These are phyloP conservation scores for Brachystomella parvula DNA, from an alignment of 1,140 invertebrate species.

Conservation along the genomic window DNA sequence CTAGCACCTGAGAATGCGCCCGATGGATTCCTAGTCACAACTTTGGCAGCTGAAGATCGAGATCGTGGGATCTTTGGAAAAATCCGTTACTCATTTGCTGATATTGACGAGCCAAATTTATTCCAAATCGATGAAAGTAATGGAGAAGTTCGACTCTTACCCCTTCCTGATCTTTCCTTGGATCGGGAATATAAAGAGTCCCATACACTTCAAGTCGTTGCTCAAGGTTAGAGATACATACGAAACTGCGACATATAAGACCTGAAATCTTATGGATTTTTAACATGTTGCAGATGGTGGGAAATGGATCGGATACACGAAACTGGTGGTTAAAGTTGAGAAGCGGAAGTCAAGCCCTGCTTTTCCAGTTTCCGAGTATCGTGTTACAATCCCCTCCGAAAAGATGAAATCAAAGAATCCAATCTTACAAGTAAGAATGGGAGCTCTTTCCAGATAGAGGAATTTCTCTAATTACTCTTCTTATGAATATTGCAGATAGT, in stretches of 20 bases:
- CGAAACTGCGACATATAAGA: no score
- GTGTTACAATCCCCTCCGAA: conserved; percentile 33
- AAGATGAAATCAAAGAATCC: conserved; percentile 31
- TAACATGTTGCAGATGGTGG: conserved; percentile 24
- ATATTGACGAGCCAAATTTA: conserved; percentile 62
- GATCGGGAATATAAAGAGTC: conserved; percentile 33
- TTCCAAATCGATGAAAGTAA: conserved; percentile 68
- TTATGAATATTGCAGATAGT: conserved; percentile 21
- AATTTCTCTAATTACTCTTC: conserved; percentile 6
- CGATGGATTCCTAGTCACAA: conserved; percentile 43
- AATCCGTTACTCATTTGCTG: conserved; percentile 67
- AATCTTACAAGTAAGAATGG: conserved; percentile 31
- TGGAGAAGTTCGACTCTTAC: conserved; percentile 42
- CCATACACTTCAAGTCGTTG: conserved; percentile 32
- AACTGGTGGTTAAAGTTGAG: conserved; percentile 35
- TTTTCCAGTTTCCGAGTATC: conserved; percentile 33
- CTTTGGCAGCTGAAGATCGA: conserved; percentile 61
- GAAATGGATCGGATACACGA: conserved; percentile 36
- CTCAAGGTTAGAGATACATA: conserved; percentile 9
- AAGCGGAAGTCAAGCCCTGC: conserved; percentile 9
- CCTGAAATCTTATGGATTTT: background rate
- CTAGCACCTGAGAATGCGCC: conserved; percentile 46
- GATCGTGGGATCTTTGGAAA: conserved; percentile 74
- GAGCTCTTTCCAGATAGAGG: background rate
- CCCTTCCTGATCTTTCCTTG: conserved; percentile 24